Evolutionary conservation across 2,113 vertebrate species (phyloP).

Genomic region (Alethe castanea): DNA sequence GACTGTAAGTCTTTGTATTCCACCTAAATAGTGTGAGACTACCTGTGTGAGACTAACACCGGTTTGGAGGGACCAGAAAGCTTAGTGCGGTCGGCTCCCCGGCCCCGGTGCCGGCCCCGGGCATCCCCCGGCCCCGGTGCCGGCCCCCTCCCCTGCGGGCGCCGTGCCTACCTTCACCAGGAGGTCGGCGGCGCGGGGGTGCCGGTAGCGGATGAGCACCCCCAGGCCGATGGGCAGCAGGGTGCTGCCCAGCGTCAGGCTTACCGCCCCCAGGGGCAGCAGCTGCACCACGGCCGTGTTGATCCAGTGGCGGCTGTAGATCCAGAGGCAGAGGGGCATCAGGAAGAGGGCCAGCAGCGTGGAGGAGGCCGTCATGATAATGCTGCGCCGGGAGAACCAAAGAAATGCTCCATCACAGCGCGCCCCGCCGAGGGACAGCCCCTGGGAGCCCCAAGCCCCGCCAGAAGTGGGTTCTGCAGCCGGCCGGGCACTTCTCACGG

Average conservation of each 20-base stretch:
- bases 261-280: constrained; percentile 90
- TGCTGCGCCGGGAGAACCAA: constrained; percentile 67
- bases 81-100: background rate
- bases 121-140: background rate
- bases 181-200: constrained; percentile 83
- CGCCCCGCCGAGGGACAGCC: background rate
- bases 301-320: constrained; percentile 96
- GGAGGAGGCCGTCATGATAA: constrained; percentile 98
- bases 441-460: background rate
- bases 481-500: background rate
- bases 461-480: background rate
- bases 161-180: constrained; percentile 85
- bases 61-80: background rate
- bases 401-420: background rate
- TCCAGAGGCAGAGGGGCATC: constrained; percentile 95
- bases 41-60: background rate
- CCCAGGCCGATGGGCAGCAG: constrained; percentile 91
- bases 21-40: background rate
- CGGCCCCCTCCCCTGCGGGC: too few species aligned
- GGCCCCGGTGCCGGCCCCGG: too few species aligned
- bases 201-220: constrained; percentile 84
- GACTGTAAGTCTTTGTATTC: background rate
- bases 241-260: constrained; percentile 92
- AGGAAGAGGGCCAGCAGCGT: constrained; percentile 89
- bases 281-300: constrained; percentile 89